Evolutionary conservation across 2,113 vertebrate genomes (phyloP), one percentile per base, ranked within the genome.

Genomic region (Leuciscus idus): DNA sequence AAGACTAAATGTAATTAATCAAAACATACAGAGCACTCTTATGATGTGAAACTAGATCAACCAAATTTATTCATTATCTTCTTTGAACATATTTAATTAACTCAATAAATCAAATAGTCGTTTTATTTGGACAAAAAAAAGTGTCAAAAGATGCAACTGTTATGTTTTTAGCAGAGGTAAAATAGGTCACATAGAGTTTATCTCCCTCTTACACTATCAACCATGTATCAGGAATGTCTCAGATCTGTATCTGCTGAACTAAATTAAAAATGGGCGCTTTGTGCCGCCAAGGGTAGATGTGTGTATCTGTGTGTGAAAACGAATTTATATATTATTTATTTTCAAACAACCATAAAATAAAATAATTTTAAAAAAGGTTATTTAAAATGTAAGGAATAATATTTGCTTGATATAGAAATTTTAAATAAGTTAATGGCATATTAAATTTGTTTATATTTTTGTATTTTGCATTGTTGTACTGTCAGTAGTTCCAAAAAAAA

Each of bases 61-160:
- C n/a, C 19, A n/a, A 52, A 83, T 83, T 15, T 39, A 6, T 55
- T 72, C 50, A 83, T 84, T 43, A 73, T 43, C 12, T 83, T 83
- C 36, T 43, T 39, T 39, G 13, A 84, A 55, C 21, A 73, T 73
- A 66, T 68, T 70, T 72, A 72, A 83, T 57, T 59, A 59, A 59
- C 0, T 33, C 17, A 28, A 15, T 70, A 55, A 55, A 55, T 83
- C 46, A 55, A 13, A 48, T 11, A 6, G 59, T 48, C 15, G n/a
- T 48, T 81, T 81, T 17, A 81, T 64, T 82, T 70, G 3, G 2
- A 52, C 48, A 30, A 19, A 64, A 48, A 26, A 61, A 19, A 26
- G 55, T 80, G 55, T 28, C 28, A 78, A 78, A 52, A 70, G 28
- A 81, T 43, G 26, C 43, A 26, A n/a, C 62, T 30, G 48, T 72